Conservation (phyloP, 2,888 invertebrate genomes). For the Rhogogaster chlorosoma region DNA sequence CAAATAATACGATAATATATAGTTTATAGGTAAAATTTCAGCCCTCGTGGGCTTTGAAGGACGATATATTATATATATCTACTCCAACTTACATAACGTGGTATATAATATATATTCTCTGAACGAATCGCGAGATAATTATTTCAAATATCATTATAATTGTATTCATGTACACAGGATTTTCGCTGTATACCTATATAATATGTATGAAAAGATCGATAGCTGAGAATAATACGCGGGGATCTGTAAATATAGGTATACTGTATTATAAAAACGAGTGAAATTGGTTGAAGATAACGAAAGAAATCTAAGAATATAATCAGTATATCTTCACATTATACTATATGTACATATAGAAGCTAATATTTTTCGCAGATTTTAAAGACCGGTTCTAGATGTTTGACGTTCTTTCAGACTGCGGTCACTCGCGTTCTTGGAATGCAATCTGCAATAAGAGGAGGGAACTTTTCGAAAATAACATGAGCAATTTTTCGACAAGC, state of each 20-base stretch:
- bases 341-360: not conserved
- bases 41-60: not conserved
- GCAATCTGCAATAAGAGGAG: slow-evolving; percentile 8
- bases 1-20: not conserved
- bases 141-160: not conserved
- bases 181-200: not conserved
- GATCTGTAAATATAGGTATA: not conserved
- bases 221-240: not conserved
- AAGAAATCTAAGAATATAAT: too few relatives aligned
- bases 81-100: too few relatives aligned
- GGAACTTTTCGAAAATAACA: slow-evolving; percentile 21
- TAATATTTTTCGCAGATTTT: slow-evolving; percentile 15
- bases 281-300: too few relatives aligned
- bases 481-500: slow-evolving; percentile 33
- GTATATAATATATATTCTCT: not conserved
- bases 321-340: not conserved
- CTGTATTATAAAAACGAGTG: not conserved
- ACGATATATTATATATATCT: not conserved
- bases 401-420: slow-evolving; percentile 41
- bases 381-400: slow-evolving; percentile 38
- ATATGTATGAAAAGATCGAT: not conserved
- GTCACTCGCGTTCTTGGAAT: slow-evolving; percentile 41
- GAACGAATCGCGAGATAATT: not conserved
- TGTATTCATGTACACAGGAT: not conserved
- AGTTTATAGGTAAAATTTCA: not conserved